phyloP scores from a whole-genome alignment of 2,113 vertebrate species.

The Menura novaehollandiae region DNA sequence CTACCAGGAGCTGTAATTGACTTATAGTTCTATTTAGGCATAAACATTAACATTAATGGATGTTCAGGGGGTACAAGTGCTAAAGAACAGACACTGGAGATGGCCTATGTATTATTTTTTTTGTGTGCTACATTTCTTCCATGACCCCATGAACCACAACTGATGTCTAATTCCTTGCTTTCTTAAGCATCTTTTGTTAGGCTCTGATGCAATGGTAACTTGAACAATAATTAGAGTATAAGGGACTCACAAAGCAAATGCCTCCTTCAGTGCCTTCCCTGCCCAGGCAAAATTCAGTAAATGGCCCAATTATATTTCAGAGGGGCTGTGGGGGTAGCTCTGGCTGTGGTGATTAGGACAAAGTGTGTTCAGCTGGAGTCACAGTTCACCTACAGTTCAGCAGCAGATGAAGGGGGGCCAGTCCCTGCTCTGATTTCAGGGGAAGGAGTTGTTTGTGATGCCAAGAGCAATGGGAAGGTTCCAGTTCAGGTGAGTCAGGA shows the following conservation, averaged over 20 bases:
- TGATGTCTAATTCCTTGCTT: conserved; percentile 51
- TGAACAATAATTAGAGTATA: conserved; percentile 37
- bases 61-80: conserved; percentile 7
- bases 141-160: conserved; percentile 35
- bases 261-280: conserved; percentile 12
- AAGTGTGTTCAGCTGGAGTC: neutral
- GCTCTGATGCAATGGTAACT: conserved; percentile 13
- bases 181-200: conserved; percentile 37
- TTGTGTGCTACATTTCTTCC: conserved; percentile 20
- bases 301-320: conserved; percentile 32
- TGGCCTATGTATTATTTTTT: conserved; percentile 16
- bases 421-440: neutral
- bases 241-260: conserved; percentile 38
- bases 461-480: neutral
- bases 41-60: conserved; percentile 57
- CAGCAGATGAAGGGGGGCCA: neutral
- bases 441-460: neutral
- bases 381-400: conserved; percentile 25
- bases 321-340: conserved; percentile 9
- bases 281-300: conserved; percentile 27
- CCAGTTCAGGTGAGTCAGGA: neutral
- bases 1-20: conserved; percentile 52
- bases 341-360: neutral
- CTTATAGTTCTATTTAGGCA: conserved; percentile 53
- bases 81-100: conserved; percentile 29